These are phyloP conservation scores for Morone saxatilis DNA, from an alignment of 2,113 vertebrate genomes.

Conservation along the genomic window DNA sequence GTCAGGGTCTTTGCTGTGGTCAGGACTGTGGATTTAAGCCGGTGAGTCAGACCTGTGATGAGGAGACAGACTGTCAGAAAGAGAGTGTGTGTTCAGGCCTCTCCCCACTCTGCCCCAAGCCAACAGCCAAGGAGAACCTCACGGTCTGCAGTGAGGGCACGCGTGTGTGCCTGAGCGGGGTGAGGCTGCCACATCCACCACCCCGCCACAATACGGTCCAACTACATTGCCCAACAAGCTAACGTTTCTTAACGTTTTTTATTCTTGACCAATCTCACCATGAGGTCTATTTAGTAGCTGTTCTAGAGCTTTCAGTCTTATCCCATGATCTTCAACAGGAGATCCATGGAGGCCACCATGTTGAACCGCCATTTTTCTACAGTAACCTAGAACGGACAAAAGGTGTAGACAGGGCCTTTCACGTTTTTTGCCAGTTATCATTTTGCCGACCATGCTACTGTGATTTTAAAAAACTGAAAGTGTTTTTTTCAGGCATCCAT, in stretches of 20 bases:
- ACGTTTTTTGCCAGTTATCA: too few species aligned
- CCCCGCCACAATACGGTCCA: neutral
- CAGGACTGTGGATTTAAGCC: slow-evolving; percentile 78
- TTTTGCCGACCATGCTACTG: too few species aligned
- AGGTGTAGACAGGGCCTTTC: too few species aligned
- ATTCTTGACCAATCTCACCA: too few species aligned
- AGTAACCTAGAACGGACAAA: too few species aligned
- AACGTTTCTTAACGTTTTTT: neutral
- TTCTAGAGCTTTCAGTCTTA: too few species aligned
- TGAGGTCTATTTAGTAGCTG: too few species aligned
- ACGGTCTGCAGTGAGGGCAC: slow-evolving; percentile 83
- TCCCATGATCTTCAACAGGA: too few species aligned
- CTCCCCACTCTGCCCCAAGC: slow-evolving; percentile 76
- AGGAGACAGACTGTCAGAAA: slow-evolving; percentile 83
- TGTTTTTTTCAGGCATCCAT: too few species aligned
- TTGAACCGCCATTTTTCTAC: too few species aligned
- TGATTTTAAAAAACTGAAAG: too few species aligned
- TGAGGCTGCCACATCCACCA: slow-evolving; percentile 62
- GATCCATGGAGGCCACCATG: too few species aligned
- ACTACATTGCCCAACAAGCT: neutral
- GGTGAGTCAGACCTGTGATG: slow-evolving; percentile 69
- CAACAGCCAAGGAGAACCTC: slow-evolving; percentile 82
- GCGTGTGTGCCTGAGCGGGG: slow-evolving; percentile 85
- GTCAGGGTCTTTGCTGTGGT: slow-evolving; percentile 86
- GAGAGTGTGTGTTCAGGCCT: slow-evolving; percentile 80